Percentiles rank a stretch among this genome's conserved stretches.
Conservation (phyloP, 2,797 vertebrate species). For the Sebastes taczanowskii region DNA sequence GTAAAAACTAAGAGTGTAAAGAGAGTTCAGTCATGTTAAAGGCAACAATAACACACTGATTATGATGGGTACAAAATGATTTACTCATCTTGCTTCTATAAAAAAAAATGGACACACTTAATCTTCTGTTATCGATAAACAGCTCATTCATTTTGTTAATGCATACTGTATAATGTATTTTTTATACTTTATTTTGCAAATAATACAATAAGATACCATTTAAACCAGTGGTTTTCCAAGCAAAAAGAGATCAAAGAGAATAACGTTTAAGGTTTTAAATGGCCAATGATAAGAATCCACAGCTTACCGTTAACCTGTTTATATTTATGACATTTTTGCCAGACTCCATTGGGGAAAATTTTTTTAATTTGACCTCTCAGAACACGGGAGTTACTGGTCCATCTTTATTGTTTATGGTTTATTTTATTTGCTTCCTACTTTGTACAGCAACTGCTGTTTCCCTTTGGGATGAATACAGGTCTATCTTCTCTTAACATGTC, state of each 20-base stretch:
- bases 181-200: not conserved
- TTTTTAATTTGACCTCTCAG: no score
- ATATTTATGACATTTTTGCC: not conserved
- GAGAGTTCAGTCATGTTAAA: no score
- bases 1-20: no score
- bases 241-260: no score
- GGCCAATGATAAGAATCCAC: not conserved
- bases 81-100: no score
- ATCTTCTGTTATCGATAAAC: not conserved
- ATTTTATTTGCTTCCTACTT: not conserved
- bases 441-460: not conserved
- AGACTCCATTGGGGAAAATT: no score
- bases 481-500: not conserved
- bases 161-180: accelerated
- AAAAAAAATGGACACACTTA: no score
- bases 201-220: not conserved
- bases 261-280: not conserved
- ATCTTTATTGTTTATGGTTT: not conserved
- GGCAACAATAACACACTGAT: not conserved
- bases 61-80: not conserved
- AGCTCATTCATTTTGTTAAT: not conserved
- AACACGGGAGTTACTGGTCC: no score
- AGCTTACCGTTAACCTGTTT: not conserved
- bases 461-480: not conserved
- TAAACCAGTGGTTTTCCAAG: no score